phyloP scores from a whole-genome alignment of 2,797 vertebrate genomes.

The Ctenosaura bakeri region DNA sequence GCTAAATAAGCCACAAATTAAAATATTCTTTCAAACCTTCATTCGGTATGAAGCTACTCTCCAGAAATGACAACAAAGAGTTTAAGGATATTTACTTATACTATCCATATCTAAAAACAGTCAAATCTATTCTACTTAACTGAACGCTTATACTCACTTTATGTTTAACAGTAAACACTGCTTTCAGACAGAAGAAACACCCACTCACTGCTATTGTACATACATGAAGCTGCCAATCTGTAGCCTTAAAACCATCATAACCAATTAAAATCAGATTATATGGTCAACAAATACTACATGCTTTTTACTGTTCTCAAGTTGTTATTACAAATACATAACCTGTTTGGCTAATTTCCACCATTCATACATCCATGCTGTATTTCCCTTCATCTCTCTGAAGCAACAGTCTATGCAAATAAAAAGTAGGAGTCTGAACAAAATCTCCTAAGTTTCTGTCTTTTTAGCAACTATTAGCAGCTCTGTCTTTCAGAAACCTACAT shows the following conservation, averaged over 20 bases:
- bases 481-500: constrained; percentile 45
- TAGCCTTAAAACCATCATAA: constrained; percentile 11
- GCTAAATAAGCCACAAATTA: constrained; percentile 55
- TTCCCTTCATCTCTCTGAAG: constrained; percentile 46
- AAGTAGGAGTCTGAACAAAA: constrained; percentile 30
- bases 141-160: constrained; percentile 39
- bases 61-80: constrained; percentile 59
- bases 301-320: constrained; percentile 17
- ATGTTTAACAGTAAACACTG: constrained; percentile 43
- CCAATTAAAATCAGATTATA: constrained; percentile 16
- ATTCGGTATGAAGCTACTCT: constrained; percentile 38
- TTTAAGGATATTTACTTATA: constrained; percentile 33
- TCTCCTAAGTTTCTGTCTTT: not conserved
- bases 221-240: constrained; percentile 24
- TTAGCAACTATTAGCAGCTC: constrained; percentile 41
- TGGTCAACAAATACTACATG: constrained; percentile 40
- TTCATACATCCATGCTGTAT: constrained; percentile 17
- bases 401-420: constrained; percentile 58
- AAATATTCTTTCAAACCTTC: constrained; percentile 60
- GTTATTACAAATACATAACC: constrained; percentile 25
- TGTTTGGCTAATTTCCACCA: not conserved
- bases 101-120: not conserved
- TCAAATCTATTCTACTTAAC: constrained; percentile 46
- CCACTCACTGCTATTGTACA: not conserved
- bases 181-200: constrained; percentile 25